Conservation (phyloP, 2,113 vertebrate species). For the Tyrannus savana region DNA sequence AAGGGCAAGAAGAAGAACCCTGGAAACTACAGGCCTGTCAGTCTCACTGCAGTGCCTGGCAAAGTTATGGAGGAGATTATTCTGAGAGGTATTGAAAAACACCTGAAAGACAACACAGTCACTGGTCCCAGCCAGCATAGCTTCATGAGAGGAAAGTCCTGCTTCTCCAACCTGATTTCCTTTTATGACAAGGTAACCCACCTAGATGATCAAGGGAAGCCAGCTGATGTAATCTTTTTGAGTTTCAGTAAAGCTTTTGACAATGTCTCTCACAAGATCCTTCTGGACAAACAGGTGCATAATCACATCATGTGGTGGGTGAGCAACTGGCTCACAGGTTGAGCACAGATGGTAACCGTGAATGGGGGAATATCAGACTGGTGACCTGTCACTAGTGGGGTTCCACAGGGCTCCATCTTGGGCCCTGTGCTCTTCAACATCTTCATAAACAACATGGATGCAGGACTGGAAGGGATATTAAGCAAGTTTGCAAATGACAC, state of each 20-base stretch:
- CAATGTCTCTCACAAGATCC: neutral
- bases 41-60: neutral
- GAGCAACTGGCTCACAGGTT: neutral
- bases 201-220: neutral
- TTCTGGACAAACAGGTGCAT: neutral
- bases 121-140: neutral
- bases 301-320: neutral
- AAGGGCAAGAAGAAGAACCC: neutral
- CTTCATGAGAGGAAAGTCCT: neutral
- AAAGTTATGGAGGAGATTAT: neutral
- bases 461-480: neutral
- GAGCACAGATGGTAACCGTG: neutral
- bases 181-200: neutral
- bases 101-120: neutral
- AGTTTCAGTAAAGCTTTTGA: neutral
- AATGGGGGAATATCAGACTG: neutral
- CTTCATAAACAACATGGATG: neutral
- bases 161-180: neutral
- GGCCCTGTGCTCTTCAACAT: neutral
- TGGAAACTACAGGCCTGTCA: neutral
- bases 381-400: neutral
- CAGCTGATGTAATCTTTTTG: neutral
- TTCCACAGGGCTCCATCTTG: neutral
- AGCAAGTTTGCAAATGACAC: neutral
- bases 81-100: neutral